Conservation (phyloP, 2,888 invertebrate genomes). For the Euspilapteryx auroguttella region DNA sequence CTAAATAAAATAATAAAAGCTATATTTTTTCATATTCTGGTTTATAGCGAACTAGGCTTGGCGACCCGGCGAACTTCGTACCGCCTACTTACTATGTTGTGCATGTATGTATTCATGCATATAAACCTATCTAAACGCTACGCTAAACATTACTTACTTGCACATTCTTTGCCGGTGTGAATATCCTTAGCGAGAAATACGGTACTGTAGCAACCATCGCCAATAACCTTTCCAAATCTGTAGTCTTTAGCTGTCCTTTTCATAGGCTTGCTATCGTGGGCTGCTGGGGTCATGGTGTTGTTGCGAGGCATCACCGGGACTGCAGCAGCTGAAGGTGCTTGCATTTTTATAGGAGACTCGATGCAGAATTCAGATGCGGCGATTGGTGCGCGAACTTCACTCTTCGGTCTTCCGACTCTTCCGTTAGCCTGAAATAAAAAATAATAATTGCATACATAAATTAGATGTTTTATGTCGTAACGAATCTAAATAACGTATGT, state of each 20-base stretch:
- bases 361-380: constrained; percentile 54
- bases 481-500: too few relatives aligned
- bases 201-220: constrained; percentile 96
- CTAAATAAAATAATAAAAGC: too few relatives aligned
- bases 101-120: too few relatives aligned
- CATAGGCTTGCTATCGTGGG: constrained; percentile 39
- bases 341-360: constrained; percentile 53
- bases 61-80: too few relatives aligned
- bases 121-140: too few relatives aligned
- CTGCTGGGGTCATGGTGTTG: constrained; percentile 38
- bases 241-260: constrained; percentile 86
- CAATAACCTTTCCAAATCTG: constrained; percentile 92
- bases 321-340: constrained; percentile 45
- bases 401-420: constrained; percentile 18
- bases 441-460: too few relatives aligned
- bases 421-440: constrained; percentile 30
- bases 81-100: too few relatives aligned
- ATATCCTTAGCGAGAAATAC: constrained; percentile 94
- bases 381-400: constrained; percentile 53
- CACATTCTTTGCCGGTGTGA: constrained; percentile 86
- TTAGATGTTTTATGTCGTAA: too few relatives aligned
- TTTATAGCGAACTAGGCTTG: too few relatives aligned
- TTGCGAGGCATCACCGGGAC: constrained; percentile 35
- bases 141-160: constrained; percentile 83
- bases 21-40: too few relatives aligned